Percentiles rank a stretch among this genome's conserved stretches.
These are phyloP conservation scores for Lobophora halterata DNA, from an alignment of 2,888 invertebrate genomes.

Conservation along the genomic window DNA sequence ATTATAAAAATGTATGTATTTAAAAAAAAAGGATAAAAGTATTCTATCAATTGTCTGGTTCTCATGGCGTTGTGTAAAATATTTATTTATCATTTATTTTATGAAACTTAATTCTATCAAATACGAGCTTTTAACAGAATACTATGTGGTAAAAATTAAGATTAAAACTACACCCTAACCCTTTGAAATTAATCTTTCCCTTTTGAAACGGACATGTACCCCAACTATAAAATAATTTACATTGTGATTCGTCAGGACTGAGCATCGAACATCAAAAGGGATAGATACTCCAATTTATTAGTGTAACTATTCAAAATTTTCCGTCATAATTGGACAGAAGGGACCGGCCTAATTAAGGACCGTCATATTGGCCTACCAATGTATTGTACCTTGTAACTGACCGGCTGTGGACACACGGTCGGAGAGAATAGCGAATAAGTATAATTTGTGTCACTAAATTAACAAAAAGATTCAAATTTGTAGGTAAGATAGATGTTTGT, in stretches of 20 bases:
- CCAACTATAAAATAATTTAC: conserved; percentile 5
- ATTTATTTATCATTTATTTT: no score
- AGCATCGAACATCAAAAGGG: conserved; percentile 43
- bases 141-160: no score
- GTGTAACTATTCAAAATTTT: conserved; percentile 64
- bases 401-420: conserved; percentile 35
- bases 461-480: no score
- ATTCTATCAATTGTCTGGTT: no score
- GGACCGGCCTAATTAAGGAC: conserved; percentile 65
- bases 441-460: background rate
- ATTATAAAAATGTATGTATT: no score
- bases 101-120: no score
- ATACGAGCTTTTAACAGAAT: no score
- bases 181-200: no score
- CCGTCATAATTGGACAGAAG: conserved; percentile 68
- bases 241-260: conserved; percentile 19
- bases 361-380: conserved; percentile 59
- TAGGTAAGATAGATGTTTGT: no score
- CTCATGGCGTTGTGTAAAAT: no score
- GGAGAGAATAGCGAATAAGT: background rate
- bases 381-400: conserved; percentile 59
- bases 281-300: conserved; percentile 53
- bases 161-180: no score
- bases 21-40: no score
- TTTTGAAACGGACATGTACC: background rate